Evolutionary conservation across 1,140 invertebrate genomes (phyloP), one percentile per base, ranked within the genome.

Genomic region (Amphibalanus amphitrite): DNA sequence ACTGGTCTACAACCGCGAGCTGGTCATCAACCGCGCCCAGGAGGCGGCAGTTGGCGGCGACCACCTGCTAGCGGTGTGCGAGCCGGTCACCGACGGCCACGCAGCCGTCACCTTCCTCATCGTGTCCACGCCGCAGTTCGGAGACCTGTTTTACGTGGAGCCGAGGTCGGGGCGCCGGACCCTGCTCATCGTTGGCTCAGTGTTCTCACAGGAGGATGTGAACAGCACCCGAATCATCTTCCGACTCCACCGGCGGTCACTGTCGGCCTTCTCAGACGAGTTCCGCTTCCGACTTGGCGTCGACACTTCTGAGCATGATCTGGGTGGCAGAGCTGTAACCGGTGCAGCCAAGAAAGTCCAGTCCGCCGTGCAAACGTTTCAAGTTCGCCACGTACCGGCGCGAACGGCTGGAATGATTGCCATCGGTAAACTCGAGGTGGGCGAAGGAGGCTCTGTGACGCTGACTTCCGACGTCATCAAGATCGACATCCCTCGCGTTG

Each of bases 141-240:
- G 82, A 0, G 74, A 76, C 29, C 74, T 83, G 15, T 77, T 80
- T 40, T 64, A 76, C 3, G 76, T 75, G 40, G 73, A 73, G 6
- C 74, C 74, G 28, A 73, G 73, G 28, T 59, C 75, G 47, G 72
- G 73, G 30, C 72, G 72, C 26, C 72, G 72, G 30, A 72, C 75
- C 74, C 81, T 82, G 72, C 76, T 90, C 6, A 79, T 81, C 74
- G 77, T 80, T n/a, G 84, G 84, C 69, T 88, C 89, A 74, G 85
- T 82, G 0, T 95, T 96, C 76, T 92, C 88, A 0, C 93, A 96
- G 79, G 84, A 86, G 73, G 90, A 95, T 76, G 84, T 97, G 13
- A 85, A 90, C 74, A 84, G 84, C 0, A 85, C 87, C 3, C 78
- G 77, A 69, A 70, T 89, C 17, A 85, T 85, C 77, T 92, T 90